Evolutionary conservation across 2,113 vertebrate genomes (phyloP).

Genomic region (Ptyas mucosa): DNA sequence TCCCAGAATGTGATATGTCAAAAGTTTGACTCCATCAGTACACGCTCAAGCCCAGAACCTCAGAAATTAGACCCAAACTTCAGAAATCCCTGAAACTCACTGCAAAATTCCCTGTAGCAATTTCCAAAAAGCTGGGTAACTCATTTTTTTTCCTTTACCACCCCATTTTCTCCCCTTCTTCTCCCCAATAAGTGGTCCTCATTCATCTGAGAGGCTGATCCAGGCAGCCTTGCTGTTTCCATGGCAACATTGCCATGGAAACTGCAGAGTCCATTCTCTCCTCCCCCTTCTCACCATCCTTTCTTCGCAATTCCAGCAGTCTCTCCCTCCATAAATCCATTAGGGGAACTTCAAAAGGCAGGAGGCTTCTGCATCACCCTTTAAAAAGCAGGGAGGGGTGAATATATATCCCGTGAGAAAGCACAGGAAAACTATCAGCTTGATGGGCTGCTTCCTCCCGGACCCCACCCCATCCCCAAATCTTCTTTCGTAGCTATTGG

Average conservation of each 20-base stretch:
- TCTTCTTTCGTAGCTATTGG: neutral
- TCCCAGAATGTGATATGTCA: neutral
- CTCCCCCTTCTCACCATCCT: conserved; percentile 15
- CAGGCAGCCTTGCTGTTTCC: conserved; percentile 34
- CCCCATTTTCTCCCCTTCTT: neutral
- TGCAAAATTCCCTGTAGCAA: neutral
- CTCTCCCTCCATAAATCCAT: neutral
- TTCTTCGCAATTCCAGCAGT: neutral
- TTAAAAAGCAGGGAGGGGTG: neutral
- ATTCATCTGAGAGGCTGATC: conserved; percentile 29
- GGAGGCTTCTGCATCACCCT: neutral
- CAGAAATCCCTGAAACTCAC: neutral
- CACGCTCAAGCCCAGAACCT: neutral
- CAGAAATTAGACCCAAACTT: neutral
- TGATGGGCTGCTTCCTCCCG: neutral
- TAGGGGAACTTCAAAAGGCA: neutral
- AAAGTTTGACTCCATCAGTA: neutral
- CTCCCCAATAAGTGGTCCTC: conserved; percentile 13
- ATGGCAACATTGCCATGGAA: conserved; percentile 28
- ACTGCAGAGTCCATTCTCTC: conserved; percentile 22
- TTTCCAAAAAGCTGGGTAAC: too few species aligned
- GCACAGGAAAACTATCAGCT: too few species aligned
- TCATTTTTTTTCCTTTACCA: neutral
- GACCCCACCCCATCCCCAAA: neutral
- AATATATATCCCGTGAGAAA: neutral